Percentiles rank a stretch among this genome's conserved stretches.
Conservation (phyloP, 1,140 invertebrate genomes). For the Bombyx mandarina region DNA sequence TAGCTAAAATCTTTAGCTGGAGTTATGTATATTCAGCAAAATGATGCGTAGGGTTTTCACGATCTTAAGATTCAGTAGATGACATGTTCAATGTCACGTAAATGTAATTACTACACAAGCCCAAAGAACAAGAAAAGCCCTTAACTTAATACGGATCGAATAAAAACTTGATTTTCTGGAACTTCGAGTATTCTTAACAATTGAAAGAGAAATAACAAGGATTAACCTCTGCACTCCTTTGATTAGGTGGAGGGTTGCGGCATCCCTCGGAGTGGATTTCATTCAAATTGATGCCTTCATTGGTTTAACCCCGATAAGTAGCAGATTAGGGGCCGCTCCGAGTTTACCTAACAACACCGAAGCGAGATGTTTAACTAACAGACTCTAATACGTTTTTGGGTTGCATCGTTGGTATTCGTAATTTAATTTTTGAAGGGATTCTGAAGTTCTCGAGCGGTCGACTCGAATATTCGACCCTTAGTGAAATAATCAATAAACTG, state of each 20-base stretch:
- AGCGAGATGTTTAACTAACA: conserved; percentile 28
- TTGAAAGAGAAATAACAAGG: conserved; percentile 16
- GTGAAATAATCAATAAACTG: too few species aligned
- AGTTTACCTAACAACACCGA: conserved; percentile 38
- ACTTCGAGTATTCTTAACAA: background rate
- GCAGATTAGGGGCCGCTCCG: conserved; percentile 25
- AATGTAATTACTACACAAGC: background rate
- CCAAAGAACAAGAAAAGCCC: too few species aligned
- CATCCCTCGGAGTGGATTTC: conserved; percentile 27
- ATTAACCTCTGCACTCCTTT: conserved; percentile 27
- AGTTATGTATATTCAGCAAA: background rate
- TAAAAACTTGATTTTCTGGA: too few species aligned
- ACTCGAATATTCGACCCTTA: too few species aligned
- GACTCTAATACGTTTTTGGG: too few species aligned
- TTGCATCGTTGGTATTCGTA: too few species aligned
- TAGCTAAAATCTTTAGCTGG: too few species aligned
- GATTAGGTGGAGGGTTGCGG: conserved; percentile 23
- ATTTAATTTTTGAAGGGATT: too few species aligned
- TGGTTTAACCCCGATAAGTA: conserved; percentile 46
- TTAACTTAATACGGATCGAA: too few species aligned
- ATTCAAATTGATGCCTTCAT: conserved; percentile 51
- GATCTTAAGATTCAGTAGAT: too few species aligned
- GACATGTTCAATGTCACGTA: background rate
- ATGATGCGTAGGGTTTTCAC: background rate
- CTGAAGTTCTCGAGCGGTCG: too few species aligned